phyloP scores from a whole-genome alignment of 2,113 vertebrate genomes.

The Asarcornis scutulata region DNA sequence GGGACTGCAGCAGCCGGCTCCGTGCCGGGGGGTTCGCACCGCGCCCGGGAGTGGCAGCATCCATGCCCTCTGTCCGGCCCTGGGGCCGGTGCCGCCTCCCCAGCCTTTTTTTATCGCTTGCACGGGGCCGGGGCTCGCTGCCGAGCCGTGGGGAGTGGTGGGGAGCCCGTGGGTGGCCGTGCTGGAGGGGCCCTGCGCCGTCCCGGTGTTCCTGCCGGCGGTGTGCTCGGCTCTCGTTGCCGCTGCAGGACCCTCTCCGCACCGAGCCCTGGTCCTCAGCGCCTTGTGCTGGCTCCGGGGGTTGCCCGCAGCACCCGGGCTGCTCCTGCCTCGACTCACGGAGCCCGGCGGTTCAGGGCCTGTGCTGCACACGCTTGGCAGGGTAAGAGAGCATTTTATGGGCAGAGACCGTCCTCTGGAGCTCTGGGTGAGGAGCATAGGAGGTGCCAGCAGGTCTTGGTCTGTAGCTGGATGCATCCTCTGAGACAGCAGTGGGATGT shows the following conservation, averaged over 20 bases:
- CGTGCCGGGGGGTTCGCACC: no score
- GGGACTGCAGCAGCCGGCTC: no score
- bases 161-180: rapidly evolving
- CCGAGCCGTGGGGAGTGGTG: no score
- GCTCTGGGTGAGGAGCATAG: background rate
- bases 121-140: background rate
- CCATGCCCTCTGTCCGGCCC: background rate
- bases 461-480: background rate
- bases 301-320: background rate
- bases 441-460: background rate
- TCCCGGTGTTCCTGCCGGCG: background rate
- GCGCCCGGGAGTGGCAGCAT: background rate
- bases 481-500: background rate
- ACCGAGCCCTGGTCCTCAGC: no score
- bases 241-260: no score
- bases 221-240: background rate
- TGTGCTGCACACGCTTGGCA: background rate
- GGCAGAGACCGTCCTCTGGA: background rate
- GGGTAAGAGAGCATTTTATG: rapidly evolving
- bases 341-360: background rate
- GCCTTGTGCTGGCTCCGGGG: no score
- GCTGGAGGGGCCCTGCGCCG: background rate
- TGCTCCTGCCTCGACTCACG: background rate
- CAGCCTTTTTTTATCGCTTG: no score
- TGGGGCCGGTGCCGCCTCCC: background rate